Percentiles rank a stretch among this genome's conserved stretches.
Evolutionary conservation across 2,113 vertebrate species (phyloP).

Genomic region (Tychaedon coryphoeus): DNA sequence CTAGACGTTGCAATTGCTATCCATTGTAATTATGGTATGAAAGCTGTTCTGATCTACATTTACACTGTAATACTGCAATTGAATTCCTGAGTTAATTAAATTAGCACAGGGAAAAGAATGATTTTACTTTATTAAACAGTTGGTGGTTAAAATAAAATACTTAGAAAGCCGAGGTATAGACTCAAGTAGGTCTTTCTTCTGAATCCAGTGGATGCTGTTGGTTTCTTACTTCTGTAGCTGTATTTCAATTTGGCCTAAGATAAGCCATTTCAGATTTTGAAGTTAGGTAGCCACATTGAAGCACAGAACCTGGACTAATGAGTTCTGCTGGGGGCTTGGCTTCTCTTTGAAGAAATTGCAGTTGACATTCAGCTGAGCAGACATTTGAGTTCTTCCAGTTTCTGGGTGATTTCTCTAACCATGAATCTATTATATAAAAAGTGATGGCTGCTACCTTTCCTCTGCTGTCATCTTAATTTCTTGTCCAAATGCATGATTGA

Average conservation of each 20-base stretch:
- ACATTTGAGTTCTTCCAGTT: not conserved
- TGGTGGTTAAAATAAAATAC: not conserved
- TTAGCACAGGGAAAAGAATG: not conserved
- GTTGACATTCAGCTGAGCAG: not conserved
- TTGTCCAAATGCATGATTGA: not conserved
- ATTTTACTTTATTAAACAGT: not conserved
- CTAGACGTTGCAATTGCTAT: not conserved
- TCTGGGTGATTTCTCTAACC: not conserved
- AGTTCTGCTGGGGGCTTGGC: not conserved
- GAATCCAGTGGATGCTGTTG: not conserved
- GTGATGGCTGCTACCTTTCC: not conserved
- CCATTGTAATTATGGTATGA: not conserved
- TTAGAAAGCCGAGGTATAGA: not conserved
- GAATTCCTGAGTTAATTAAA: not conserved
- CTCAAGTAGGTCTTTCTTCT: not conserved
- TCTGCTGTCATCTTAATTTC: not conserved
- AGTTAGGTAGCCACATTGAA: not conserved
- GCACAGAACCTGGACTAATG: not conserved
- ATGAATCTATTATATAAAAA: not conserved
- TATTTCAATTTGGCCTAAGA: not conserved
- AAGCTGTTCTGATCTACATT: not conserved
- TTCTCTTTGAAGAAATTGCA: not conserved
- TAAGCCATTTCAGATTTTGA: not conserved
- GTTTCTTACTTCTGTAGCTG: not conserved
- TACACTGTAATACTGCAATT: not conserved